Conservation (phyloP, 2,888 invertebrate species). For the Eudemis profundana region DNA sequence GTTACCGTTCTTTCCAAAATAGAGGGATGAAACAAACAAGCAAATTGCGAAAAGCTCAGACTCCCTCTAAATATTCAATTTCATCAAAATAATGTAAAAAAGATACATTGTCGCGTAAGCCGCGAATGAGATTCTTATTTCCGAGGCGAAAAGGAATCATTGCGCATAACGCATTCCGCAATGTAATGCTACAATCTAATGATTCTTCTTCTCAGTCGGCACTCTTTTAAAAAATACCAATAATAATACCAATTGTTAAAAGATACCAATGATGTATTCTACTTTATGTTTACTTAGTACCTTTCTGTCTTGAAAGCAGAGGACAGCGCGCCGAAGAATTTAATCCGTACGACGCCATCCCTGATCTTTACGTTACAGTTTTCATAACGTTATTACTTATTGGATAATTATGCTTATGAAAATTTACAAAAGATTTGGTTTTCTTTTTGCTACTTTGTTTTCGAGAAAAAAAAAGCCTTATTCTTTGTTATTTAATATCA, state of each 20-base stretch:
- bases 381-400: no score
- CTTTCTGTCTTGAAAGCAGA: constrained; percentile 48
- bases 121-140: constrained; percentile 58
- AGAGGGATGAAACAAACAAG: constrained; percentile 43
- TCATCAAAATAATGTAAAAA: constrained; percentile 56
- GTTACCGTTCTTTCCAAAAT: constrained; percentile 27
- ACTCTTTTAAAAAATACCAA: no score
- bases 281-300: no score
- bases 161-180: constrained; percentile 57
- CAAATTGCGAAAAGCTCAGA: constrained; percentile 50
- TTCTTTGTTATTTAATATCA: no score
- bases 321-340: constrained; percentile 56
- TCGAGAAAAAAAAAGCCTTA: no score
- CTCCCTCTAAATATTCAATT: constrained; percentile 55
- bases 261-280: no score
- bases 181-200: constrained; percentile 12
- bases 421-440: no score
- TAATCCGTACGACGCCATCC: constrained; percentile 51
- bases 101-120: constrained; percentile 50
- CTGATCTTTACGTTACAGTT: background rate
- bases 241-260: no score
- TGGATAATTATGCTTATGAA: no score
- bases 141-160: constrained; percentile 54
- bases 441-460: no score
- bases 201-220: no score